A percentile compares a stretch with the other conserved stretches of the same genome.
phyloP scores from a whole-genome alignment of 37 sponge, comb jelly and placozoan species.

The Haliclona indistincta region DNA sequence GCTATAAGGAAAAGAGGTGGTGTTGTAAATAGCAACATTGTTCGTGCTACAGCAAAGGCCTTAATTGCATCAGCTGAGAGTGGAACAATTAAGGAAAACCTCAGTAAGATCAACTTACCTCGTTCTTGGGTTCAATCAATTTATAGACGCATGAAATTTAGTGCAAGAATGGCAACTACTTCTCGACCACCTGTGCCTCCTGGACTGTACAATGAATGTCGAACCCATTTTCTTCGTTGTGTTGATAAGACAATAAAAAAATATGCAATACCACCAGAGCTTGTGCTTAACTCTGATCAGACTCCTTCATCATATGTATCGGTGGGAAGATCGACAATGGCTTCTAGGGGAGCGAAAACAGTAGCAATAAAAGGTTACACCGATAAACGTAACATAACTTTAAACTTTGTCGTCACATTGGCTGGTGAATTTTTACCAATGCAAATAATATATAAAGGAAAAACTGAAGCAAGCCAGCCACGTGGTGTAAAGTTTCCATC shows the following conservation, averaged over 20 bases:
- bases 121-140: slow-evolving; percentile 55
- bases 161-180: slow-evolving; percentile 28
- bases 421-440: slow-evolving; percentile 48
- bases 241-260: slow-evolving; percentile 23
- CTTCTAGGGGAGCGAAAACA: slow-evolving; percentile 5
- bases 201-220: slow-evolving; percentile 41
- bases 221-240: slow-evolving; percentile 17
- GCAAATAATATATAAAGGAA: slow-evolving; percentile 59
- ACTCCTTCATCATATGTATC: slow-evolving; percentile 49
- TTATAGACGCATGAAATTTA: slow-evolving; percentile 43
- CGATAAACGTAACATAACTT: slow-evolving; percentile 49
- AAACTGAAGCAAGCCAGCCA: slow-evolving; percentile 51
- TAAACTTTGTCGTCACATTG: slow-evolving; percentile 34
- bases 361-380: slow-evolving; percentile 38
- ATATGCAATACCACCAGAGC: slow-evolving; percentile 47
- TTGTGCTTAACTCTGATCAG: slow-evolving; percentile 58
- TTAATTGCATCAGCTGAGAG: slow-evolving; percentile 47
- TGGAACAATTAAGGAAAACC: neutral
- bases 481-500: slow-evolving; percentile 34
- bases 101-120: slow-evolving; percentile 34
- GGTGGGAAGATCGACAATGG: slow-evolving; percentile 57
- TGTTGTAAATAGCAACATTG: slow-evolving; percentile 57
- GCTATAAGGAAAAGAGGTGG: slow-evolving; percentile 47
- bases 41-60: slow-evolving; percentile 37
- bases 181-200: slow-evolving; percentile 45